These are phyloP conservation scores for Poecilia gillii DNA, from an alignment of 2,797 vertebrate species.

Conservation along the genomic window DNA sequence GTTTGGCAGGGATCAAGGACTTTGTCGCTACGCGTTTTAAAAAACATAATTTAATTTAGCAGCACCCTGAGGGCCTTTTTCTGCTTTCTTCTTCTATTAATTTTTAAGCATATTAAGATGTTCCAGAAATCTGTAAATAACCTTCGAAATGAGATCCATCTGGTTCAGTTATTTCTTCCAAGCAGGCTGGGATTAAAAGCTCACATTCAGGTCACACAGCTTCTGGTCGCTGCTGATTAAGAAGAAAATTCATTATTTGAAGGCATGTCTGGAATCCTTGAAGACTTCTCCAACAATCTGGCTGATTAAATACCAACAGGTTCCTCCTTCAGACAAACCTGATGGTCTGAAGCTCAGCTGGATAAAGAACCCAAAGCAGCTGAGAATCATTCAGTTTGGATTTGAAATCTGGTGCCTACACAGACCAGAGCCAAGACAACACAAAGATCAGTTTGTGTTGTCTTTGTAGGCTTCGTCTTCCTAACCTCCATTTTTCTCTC, in stretches of 20 bases:
- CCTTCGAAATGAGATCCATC: not conserved
- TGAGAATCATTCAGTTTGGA: not conserved
- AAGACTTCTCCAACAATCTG: not conserved
- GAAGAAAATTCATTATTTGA: not conserved
- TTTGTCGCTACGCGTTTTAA: not conserved
- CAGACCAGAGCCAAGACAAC: not conserved
- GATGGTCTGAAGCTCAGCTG: not conserved
- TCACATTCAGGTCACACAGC: not conserved
- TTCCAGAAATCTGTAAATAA: not conserved
- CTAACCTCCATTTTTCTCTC: not conserved
- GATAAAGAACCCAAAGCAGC: not conserved
- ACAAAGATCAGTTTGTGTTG: not conserved
- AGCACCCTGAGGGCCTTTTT: not conserved
- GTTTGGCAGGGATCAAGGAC: not conserved
- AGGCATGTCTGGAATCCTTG: slow-evolving; percentile 2
- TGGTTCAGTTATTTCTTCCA: not conserved
- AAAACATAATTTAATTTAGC: not conserved
- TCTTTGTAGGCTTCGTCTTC: not conserved
- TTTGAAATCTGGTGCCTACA: not conserved
- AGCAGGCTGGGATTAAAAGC: not conserved
- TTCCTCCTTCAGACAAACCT: not conserved
- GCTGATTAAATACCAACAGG: not conserved
- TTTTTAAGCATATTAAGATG: not conserved
- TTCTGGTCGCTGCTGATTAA: not conserved
- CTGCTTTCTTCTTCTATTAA: not conserved